A percentile compares a stretch with the other conserved stretches of the same genome.
Evolutionary conservation across 1,140 invertebrate genomes (phyloP).

Genomic region (Neodiprion pinetum): DNA sequence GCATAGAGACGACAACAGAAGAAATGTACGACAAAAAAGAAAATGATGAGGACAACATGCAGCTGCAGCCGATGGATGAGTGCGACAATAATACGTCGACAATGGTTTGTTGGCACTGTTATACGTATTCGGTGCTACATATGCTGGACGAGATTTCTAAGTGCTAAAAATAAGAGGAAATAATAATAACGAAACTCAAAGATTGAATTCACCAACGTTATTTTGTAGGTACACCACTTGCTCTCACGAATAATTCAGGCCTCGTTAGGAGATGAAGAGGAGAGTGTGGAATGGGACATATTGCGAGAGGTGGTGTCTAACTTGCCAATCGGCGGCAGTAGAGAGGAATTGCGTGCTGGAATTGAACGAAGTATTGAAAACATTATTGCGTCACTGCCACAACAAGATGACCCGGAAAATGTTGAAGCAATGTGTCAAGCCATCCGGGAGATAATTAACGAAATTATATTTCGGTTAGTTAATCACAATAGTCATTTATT

Average conservation of each 20-base stretch:
- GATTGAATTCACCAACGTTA: not conserved
- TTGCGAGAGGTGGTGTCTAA: conserved; percentile 6
- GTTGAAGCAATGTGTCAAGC: conserved; percentile 5
- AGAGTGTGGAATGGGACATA: not conserved
- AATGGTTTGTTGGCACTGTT: conserved; percentile 6
- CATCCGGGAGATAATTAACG: conserved; percentile 23
- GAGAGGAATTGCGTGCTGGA: conserved; percentile 15
- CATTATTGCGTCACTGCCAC: conserved; percentile 15
- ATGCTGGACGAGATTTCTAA: too few relatives aligned
- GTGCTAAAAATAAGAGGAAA: too few relatives aligned
- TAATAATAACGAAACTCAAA: not conserved
- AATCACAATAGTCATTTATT: not conserved
- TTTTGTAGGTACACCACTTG: conserved; percentile 22
- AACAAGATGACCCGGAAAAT: conserved; percentile 2
- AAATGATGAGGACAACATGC: not conserved
- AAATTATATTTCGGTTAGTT: conserved; percentile 23
- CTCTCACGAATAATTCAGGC: conserved; percentile 28
- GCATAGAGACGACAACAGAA: not conserved
- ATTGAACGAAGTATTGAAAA: conserved; percentile 20
- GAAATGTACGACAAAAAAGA: not conserved
- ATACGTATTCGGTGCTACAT: not conserved
- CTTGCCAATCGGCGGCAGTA: conserved; percentile 15
- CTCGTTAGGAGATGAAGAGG: conserved; percentile 1
- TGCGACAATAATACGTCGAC: not conserved
- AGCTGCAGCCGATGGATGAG: not conserved